Evolutionary conservation across 2,113 vertebrate genomes (phyloP).

Genomic region (Chloropsis hardwickii): DNA sequence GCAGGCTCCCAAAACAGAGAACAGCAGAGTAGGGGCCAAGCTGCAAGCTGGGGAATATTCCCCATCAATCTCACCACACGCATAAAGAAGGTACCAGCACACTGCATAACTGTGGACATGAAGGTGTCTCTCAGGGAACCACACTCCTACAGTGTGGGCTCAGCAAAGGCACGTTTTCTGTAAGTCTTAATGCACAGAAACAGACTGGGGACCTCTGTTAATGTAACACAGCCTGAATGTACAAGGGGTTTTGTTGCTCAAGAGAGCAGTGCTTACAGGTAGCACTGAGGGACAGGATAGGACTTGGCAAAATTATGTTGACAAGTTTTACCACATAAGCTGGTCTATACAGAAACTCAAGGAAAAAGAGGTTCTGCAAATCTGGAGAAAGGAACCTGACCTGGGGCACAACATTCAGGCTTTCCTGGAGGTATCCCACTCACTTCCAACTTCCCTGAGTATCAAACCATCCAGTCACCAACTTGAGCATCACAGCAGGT

Average conservation of each 20-base stretch:
- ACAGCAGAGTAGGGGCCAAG: neutral
- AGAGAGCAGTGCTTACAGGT: neutral
- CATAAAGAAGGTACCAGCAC: neutral
- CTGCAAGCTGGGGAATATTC: neutral
- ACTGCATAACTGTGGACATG: accelerated
- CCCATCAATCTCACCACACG: neutral
- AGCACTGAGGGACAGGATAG: neutral
- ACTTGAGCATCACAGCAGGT: neutral
- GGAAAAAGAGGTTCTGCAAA: neutral
- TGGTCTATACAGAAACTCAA: neutral
- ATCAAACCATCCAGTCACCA: neutral
- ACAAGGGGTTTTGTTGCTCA: neutral
- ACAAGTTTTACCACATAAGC: neutral
- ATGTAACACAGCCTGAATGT: neutral
- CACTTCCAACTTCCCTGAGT: neutral
- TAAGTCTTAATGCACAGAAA: neutral
- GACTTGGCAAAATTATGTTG: neutral
- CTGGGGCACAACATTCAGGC: accelerated
- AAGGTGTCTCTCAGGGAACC: neutral
- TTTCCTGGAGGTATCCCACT: neutral
- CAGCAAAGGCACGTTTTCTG: neutral
- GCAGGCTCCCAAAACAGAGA: neutral
- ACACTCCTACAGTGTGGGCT: neutral
- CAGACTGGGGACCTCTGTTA: no score
- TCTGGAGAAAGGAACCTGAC: neutral